Conservation (phyloP, 2,113 vertebrate genomes). For the Thymallus thymallus region DNA sequence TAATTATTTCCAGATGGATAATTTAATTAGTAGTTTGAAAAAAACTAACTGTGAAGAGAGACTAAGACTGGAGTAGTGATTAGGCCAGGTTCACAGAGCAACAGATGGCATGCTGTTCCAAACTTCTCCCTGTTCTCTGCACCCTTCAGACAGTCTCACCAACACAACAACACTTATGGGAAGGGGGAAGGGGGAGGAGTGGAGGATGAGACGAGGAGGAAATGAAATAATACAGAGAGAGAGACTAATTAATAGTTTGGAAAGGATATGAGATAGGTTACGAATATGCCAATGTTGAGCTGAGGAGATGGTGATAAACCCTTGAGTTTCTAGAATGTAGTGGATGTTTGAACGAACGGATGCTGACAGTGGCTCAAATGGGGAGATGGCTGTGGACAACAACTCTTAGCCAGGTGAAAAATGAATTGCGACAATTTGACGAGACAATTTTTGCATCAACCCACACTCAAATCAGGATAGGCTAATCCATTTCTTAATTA, state of each 20-base stretch:
- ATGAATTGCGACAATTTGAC: background rate
- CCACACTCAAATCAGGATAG: background rate
- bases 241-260: no score
- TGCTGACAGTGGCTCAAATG: background rate
- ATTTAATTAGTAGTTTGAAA: conserved; percentile 6
- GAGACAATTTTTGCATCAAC: background rate
- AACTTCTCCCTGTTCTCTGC: background rate
- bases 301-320: no score
- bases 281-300: no score
- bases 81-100: background rate
- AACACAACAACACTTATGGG: background rate
- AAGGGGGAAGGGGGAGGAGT: background rate
- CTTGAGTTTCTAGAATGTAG: no score
- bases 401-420: background rate
- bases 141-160: background rate
- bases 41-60: background rate
- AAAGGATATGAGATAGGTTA: no score
- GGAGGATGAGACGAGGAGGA: no score
- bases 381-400: background rate
- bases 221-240: no score
- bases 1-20: conserved; percentile 2
- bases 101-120: background rate
- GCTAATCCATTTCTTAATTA: background rate
- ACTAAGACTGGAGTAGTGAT: background rate
- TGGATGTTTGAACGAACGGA: background rate